Percentiles rank a stretch among this genome's conserved stretches.
Conservation (phyloP, 1,140 invertebrate genomes). For the Brachionus angularis region DNA sequence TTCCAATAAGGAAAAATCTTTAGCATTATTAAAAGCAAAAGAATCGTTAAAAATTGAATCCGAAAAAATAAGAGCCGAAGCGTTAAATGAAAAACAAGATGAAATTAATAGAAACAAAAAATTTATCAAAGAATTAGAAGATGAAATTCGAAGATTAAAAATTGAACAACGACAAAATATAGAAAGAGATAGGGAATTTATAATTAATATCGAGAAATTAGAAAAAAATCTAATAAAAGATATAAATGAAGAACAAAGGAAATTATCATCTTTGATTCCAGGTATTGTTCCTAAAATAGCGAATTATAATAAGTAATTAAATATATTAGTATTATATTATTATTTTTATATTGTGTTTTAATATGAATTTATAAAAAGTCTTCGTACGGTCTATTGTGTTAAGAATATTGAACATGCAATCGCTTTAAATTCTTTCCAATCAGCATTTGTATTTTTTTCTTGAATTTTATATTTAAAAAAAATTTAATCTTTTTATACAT, state of each 20-base stretch:
- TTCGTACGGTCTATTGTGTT: not conserved
- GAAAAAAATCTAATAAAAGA: slow-evolving; percentile 29
- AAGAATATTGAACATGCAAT: slow-evolving; percentile 3
- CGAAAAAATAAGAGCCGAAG: not conserved
- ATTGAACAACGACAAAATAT: slow-evolving; percentile 5
- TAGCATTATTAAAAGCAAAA: slow-evolving; percentile 5
- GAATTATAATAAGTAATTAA: slow-evolving; percentile 8
- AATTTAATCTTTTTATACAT: not conserved
- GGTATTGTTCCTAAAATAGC: not conserved
- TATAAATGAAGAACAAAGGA: slow-evolving; percentile 31
- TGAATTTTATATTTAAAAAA: not conserved
- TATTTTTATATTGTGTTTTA: not conserved
- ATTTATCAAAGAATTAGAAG: slow-evolving; percentile 29
- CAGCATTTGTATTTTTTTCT: slow-evolving; percentile 12
- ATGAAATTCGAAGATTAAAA: slow-evolving; percentile 15
- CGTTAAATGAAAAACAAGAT: slow-evolving; percentile 25
- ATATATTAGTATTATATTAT: not conserved
- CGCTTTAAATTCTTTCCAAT: slow-evolving; percentile 5
- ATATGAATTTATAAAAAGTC: slow-evolving; percentile 14
- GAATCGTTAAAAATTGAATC: not conserved
- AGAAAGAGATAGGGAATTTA: slow-evolving; percentile 19
- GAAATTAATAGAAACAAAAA: slow-evolving; percentile 30
- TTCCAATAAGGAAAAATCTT: slow-evolving; percentile 14
- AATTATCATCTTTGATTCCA: slow-evolving; percentile 12
- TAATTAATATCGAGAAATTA: slow-evolving; percentile 5